These are phyloP conservation scores for Salvator merianae DNA, from an alignment of 2,113 vertebrate genomes.

Conservation along the genomic window DNA sequence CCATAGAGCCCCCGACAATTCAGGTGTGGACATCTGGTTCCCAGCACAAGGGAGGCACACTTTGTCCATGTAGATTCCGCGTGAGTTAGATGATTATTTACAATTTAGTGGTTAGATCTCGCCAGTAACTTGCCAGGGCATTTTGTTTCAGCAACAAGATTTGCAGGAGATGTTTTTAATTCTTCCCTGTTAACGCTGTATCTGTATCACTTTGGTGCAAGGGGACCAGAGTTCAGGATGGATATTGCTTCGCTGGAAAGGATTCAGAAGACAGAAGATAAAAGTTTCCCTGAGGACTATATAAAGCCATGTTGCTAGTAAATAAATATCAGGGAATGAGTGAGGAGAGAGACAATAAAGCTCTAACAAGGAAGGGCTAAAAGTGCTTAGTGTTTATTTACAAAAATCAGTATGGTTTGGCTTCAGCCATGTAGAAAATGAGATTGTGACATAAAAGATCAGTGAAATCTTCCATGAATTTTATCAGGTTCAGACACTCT, in stretches of 20 bases:
- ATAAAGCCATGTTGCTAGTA: neutral
- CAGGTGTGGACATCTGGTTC: too few species aligned
- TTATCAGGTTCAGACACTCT: too few species aligned
- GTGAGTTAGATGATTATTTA: slow-evolving; percentile 1
- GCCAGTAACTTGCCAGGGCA: neutral
- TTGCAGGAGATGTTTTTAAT: neutral
- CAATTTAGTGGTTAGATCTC: neutral
- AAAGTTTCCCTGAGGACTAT: neutral
- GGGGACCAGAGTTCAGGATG: neutral
- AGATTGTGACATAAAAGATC: neutral
- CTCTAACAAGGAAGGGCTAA: neutral
- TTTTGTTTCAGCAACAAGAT: neutral
- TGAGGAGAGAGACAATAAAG: neutral
- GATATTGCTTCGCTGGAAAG: slow-evolving; percentile 8
- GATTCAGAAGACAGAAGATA: neutral
- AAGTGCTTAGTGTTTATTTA: neutral
- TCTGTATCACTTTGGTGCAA: neutral
- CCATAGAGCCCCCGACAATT: too few species aligned
- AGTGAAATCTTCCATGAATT: neutral
- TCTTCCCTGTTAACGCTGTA: neutral
- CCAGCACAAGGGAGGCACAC: too few species aligned
- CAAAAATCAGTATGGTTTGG: neutral
- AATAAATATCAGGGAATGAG: neutral
- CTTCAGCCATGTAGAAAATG: too few species aligned
- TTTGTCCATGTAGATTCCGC: too few species aligned